A percentile compares a stretch with the other conserved stretches of the same genome.
phyloP scores from a whole-genome alignment of 2,113 vertebrate species.

The Pelvicachromis taeniatus region DNA sequence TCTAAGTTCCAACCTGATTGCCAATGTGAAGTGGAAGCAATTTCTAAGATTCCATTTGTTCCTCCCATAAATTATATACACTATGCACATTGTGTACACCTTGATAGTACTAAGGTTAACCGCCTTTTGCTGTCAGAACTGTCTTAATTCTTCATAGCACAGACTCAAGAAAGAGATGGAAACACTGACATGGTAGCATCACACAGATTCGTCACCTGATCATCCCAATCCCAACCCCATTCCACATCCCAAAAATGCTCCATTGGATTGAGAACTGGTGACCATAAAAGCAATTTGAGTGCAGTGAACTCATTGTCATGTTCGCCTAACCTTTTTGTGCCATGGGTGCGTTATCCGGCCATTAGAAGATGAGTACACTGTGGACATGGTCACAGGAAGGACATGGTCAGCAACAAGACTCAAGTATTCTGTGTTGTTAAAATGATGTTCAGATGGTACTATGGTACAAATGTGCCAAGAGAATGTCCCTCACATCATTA shows the following conservation, averaged over 20 bases:
- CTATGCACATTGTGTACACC: background rate
- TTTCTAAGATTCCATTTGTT: background rate
- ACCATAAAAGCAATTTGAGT: background rate
- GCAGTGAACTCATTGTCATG: background rate
- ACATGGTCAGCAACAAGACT: background rate
- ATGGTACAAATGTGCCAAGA: background rate
- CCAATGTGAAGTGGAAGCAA: background rate
- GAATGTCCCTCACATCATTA: background rate
- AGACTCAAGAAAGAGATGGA: background rate
- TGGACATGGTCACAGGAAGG: background rate
- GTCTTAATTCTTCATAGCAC: background rate
- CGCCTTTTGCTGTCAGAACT: background rate
- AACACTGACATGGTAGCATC: background rate
- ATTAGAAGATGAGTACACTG: background rate
- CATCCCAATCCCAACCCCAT: background rate
- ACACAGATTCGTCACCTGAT: background rate
- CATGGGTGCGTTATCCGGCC: background rate
- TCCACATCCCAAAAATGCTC: background rate
- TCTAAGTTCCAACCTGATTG: background rate
- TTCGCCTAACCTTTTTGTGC: background rate
- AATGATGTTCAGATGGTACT: background rate
- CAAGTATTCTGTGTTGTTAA: background rate
- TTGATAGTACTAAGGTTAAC: background rate
- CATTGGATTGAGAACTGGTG: background rate
- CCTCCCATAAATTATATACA: background rate